Evolutionary conservation across 37 sponge, comb jelly and placozoan genomes (phyloP), one percentile per base, ranked within the genome.

Genomic region (Geodia barretti): DNA sequence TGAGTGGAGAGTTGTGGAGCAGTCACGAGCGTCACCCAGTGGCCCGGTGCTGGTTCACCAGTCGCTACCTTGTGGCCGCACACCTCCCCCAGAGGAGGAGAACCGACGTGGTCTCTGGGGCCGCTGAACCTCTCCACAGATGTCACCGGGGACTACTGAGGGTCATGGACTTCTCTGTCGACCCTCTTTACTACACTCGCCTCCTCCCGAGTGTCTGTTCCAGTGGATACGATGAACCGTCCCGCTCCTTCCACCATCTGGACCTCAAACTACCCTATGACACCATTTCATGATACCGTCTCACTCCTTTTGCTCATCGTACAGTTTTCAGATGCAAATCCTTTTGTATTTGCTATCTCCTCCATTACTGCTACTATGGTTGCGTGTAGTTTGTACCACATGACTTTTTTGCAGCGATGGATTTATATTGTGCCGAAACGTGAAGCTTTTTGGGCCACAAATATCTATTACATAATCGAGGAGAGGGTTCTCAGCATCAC

Each of bases 211-310:
- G 90, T 30, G 81, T 92, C 32, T 92, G 93, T 72, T 89, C 86
- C n/a, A 88, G 89, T 26, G 64, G 32, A 8, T 92, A 89, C 71
- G 76, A 92, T 36, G 93, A 92, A 85, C 93, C 93, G 25, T 65
- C 60, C 23, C 82, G 86, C 32, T 92, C 93, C 7, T 58, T 66
- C 42, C 81, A 77, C 64, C 79, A 88, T 33, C 54, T 92, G 2
- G 93, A 88, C 65, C 90, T 92, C 33, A 78, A 61, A 28, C 65
- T 60, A 19, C 92, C 92, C 1, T 91, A 91, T 47, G 90, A 89
- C 69, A 60, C 25, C 39, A 89, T 89, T 30, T 63, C 61, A n/a
- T 67, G 26, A 68, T 77, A n/a, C n/a, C n/a, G n/a, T n/a, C n/a
- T n/a, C n/a, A n/a, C n/a, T n/a, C n/a, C n/a, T n/a, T n/a, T n/a